Evolutionary conservation across 2,888 invertebrate genomes (phyloP).

Genomic region (Syrista parreyssii): DNA sequence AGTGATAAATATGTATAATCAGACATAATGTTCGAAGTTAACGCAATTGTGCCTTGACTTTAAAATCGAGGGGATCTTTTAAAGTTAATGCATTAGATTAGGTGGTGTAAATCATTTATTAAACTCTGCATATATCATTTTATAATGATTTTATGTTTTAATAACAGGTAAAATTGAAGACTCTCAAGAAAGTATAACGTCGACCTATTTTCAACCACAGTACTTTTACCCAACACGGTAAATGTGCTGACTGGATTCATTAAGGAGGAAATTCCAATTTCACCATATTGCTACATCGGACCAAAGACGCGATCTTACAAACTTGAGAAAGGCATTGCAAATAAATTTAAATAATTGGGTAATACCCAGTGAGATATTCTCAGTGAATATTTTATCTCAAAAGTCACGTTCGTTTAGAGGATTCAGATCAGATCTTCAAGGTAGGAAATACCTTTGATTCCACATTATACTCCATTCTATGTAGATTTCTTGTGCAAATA

Average conservation of each 20-base stretch:
- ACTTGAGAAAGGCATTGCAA: background rate
- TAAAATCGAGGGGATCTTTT: background rate
- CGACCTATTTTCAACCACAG: background rate
- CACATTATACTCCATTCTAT: background rate
- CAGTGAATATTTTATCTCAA: background rate
- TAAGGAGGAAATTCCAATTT: background rate
- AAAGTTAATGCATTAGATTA: background rate
- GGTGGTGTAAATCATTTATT: background rate
- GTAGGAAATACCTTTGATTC: background rate
- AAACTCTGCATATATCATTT: background rate
- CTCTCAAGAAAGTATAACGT: background rate
- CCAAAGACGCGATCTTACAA: background rate
- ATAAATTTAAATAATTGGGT: background rate
- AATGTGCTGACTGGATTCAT: background rate
- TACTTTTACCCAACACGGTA: background rate
- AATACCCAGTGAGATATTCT: background rate
- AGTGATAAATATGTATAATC: background rate
- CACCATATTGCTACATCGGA: background rate
- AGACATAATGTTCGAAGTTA: too few relatives aligned
- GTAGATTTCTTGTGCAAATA: background rate
- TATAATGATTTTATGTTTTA: background rate
- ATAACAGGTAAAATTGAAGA: background rate
- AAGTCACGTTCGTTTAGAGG: background rate
- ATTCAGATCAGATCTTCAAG: background rate
- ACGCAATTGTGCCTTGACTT: background rate